These are phyloP conservation scores for Pachyramphus minor DNA, from an alignment of 2,113 vertebrate species.

Conservation along the genomic window DNA sequence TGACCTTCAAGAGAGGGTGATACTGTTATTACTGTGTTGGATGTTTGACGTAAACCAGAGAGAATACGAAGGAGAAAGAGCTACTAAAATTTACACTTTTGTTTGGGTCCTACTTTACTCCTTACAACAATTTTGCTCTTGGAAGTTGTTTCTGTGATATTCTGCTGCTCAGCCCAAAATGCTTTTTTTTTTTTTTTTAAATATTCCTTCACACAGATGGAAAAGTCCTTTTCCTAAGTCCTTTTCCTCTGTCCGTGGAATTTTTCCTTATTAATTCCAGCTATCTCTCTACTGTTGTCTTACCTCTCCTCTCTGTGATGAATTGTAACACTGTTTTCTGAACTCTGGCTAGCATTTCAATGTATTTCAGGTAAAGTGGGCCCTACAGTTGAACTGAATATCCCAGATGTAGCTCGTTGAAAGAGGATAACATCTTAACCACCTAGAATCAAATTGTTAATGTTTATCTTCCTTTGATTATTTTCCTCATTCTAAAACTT, in stretches of 20 bases:
- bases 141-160: not conserved
- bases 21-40: not conserved
- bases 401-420: not conserved
- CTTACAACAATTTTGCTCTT: not conserved
- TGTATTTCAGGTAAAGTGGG: not conserved
- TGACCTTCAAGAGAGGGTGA: not conserved
- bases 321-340: not conserved
- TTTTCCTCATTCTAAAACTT: not conserved
- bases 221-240: not conserved
- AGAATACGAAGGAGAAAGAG: not conserved
- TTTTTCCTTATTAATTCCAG: not conserved
- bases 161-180: not conserved
- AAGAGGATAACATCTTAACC: not conserved
- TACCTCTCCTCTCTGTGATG: not conserved
- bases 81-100: not conserved
- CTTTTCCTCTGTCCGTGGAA: not conserved
- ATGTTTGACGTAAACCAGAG: not conserved
- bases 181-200: rapidly evolving
- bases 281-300: not conserved
- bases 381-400: not conserved
- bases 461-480: not conserved
- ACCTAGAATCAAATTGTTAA: not conserved
- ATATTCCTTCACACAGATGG: not conserved
- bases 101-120: not conserved
- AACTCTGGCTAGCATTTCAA: not conserved